These are phyloP conservation scores for Homalodisca vitripennis DNA, from an alignment of 1,140 invertebrate genomes.

Conservation along the genomic window DNA sequence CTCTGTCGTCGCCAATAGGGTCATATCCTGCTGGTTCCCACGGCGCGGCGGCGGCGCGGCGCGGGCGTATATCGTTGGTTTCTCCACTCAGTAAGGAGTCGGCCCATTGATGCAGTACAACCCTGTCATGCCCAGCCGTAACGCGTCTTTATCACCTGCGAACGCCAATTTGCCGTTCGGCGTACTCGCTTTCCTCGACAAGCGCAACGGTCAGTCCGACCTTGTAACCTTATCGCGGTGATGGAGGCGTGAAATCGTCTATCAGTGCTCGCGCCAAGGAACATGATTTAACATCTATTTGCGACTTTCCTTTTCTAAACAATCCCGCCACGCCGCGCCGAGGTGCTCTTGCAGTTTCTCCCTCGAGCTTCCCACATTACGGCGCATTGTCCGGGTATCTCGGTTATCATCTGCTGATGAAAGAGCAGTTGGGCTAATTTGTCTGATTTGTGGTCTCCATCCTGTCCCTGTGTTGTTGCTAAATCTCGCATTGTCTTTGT, in stretches of 20 bases:
- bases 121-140: no score
- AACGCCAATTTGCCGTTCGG: not conserved
- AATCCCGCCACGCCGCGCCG: conserved; percentile 2
- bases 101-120: no score
- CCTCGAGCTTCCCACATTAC: not conserved
- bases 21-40: no score
- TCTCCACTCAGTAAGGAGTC: no score
- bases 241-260: conserved; percentile 1
- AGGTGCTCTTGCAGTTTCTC: no score
- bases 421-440: conserved; percentile 8
- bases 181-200: not conserved
- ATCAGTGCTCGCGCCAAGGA: not conserved
- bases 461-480: not conserved
- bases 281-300: conserved; percentile 14
- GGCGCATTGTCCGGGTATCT: conserved; percentile 7
- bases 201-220: conserved; percentile 11
- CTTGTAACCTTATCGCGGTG: not conserved
- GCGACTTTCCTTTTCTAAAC: conserved; percentile 21
- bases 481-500: not conserved
- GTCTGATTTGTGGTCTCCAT: not conserved
- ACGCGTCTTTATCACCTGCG: not conserved
- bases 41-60: no score
- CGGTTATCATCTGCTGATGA: conserved; percentile 3
- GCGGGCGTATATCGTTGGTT: no score
- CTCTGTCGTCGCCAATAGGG: no score